These are phyloP conservation scores for Mobula birostris DNA, from an alignment of 2,113 vertebrate genomes.

Conservation along the genomic window DNA sequence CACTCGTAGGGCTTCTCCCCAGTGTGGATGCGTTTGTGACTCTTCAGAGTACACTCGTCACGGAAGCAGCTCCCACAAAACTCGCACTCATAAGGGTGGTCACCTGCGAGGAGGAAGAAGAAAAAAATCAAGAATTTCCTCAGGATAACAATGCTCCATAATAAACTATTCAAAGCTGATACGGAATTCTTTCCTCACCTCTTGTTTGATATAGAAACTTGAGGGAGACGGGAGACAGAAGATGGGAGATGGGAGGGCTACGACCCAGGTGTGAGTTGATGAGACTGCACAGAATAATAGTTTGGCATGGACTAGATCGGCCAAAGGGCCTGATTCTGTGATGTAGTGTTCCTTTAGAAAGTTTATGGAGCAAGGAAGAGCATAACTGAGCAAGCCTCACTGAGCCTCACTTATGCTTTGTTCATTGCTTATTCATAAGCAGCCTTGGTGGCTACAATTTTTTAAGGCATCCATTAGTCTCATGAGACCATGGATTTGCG, in stretches of 20 bases:
- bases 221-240: too few species aligned
- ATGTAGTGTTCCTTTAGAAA: not conserved
- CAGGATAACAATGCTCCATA: not conserved
- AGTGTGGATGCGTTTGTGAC: slow-evolving; percentile 93
- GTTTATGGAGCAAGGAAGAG: not conserved
- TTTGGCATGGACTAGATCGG: too few species aligned
- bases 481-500: too few species aligned
- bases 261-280: too few species aligned
- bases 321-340: too few species aligned
- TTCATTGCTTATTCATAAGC: too few species aligned
- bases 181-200: not conserved
- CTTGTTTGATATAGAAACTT: too few species aligned
- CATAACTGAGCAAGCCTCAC: not conserved
- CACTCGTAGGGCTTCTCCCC: slow-evolving; percentile 90
- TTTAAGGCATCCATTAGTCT: too few species aligned
- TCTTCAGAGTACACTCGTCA: slow-evolving; percentile 95
- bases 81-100: slow-evolving; percentile 92
- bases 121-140: not conserved
- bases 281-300: too few species aligned
- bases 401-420: not conserved
- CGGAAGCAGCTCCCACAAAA: slow-evolving; percentile 98
- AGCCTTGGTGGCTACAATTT: too few species aligned
- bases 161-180: not conserved
- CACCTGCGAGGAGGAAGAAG: slow-evolving; percentile 56
- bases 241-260: too few species aligned